Conservation (phyloP, 2,113 vertebrate species). For the Melanotaenia duboulayi region DNA sequence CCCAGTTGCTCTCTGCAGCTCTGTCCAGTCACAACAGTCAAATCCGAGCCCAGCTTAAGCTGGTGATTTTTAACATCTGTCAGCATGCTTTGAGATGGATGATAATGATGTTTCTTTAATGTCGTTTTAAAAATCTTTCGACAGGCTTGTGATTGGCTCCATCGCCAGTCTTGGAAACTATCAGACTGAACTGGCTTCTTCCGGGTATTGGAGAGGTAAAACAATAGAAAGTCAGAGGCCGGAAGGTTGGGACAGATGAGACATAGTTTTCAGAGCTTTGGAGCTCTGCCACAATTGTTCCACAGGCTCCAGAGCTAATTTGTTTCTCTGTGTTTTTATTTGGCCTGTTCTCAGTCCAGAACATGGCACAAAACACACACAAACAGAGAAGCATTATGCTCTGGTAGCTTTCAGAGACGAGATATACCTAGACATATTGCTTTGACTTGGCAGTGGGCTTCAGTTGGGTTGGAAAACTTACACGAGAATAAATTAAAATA, state of each 20-base stretch:
- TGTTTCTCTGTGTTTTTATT: constrained; percentile 39
- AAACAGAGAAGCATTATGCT: constrained; percentile 4
- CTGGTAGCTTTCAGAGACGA: background rate
- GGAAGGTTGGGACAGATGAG: constrained; percentile 51
- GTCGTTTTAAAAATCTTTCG: constrained; percentile 42
- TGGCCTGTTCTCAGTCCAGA: background rate
- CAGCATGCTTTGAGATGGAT: constrained; percentile 13
- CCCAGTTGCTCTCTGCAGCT: constrained; percentile 37
- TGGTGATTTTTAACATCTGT: constrained; percentile 46
- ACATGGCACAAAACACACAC: constrained; percentile 19
- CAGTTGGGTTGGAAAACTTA: background rate
- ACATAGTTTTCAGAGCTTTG: constrained; percentile 38
- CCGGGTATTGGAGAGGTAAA: constrained; percentile 62
- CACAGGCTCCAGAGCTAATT: constrained; percentile 29
- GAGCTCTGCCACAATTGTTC: constrained; percentile 59
- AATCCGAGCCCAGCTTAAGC: constrained; percentile 36
- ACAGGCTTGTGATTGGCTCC: constrained; percentile 27
- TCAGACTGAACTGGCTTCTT: constrained; percentile 48
- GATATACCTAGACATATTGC: background rate
- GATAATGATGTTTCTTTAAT: constrained; percentile 31
- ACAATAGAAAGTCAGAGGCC: constrained; percentile 64
- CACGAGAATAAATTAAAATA: no score
- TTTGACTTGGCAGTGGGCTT: background rate
- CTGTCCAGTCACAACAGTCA: constrained; percentile 51
- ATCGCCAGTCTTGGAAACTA: constrained; percentile 35